Evolutionary conservation across 2,113 vertebrate genomes (phyloP).

Genomic region (Neogale vison): DNA sequence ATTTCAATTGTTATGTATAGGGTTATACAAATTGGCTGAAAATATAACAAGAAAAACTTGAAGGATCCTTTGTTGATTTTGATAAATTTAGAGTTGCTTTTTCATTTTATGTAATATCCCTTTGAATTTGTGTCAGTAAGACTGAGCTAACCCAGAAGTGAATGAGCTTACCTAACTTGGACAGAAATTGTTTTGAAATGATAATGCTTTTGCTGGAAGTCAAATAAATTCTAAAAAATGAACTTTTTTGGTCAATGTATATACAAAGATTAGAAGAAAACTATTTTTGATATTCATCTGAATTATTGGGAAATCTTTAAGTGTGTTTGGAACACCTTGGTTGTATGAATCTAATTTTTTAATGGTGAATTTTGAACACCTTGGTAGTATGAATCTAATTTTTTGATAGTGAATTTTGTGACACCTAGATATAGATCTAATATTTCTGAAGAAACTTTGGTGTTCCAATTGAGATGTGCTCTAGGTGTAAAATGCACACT

Average conservation of each 20-base stretch:
- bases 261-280: constrained; percentile 13
- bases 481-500: not conserved
- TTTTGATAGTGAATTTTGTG: not conserved
- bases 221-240: not conserved
- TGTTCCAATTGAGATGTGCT: not conserved
- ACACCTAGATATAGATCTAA: not conserved
- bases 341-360: not conserved
- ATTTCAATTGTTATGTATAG: not conserved
- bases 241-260: not conserved
- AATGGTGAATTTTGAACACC: not conserved
- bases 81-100: not conserved
- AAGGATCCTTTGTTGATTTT: not conserved
- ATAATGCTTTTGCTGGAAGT: not conserved
- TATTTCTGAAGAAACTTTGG: not conserved
- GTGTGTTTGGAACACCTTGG: not conserved
- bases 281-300: not conserved
- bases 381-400: not conserved
- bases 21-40: not conserved
- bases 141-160: not conserved
- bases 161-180: not conserved
- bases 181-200: not conserved
- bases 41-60: not conserved
- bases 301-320: not conserved
- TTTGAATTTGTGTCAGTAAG: not conserved
- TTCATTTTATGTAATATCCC: not conserved